Percentiles rank a stretch among this genome's conserved stretches.
Conservation (phyloP, 2,113 vertebrate species). For the Pachypanchax playfairii region DNA sequence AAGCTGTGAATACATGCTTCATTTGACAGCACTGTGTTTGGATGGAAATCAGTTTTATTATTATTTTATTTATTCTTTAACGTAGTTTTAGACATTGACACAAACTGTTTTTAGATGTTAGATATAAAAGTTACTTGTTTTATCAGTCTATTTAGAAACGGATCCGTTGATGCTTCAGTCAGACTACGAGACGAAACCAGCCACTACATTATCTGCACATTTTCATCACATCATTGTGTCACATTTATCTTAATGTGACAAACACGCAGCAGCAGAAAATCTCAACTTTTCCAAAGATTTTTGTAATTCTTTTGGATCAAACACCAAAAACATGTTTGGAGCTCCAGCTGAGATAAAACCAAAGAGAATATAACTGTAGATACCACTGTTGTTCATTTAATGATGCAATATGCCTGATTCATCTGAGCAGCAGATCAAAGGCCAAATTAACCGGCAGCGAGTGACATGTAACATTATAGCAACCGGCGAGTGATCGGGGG, state of each 20-base stretch:
- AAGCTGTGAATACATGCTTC: slow-evolving; percentile 7
- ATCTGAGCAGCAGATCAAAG: background rate
- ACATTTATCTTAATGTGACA: too few species aligned
- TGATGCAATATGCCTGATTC: background rate
- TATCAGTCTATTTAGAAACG: too few species aligned
- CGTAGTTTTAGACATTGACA: background rate
- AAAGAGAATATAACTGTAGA: background rate
- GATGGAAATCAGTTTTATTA: background rate
- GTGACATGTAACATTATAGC: background rate
- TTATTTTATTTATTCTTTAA: background rate
- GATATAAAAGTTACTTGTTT: too few species aligned
- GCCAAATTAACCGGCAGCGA: background rate
- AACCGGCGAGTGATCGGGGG: background rate
- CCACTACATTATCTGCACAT: background rate
- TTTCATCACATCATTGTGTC: background rate
- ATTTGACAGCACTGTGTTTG: background rate
- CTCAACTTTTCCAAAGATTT: background rate
- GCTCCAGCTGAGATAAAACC: background rate
- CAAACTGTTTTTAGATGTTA: background rate
- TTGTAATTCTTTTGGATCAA: background rate
- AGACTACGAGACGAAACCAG: too few species aligned
- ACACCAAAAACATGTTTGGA: background rate
- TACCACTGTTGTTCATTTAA: background rate
- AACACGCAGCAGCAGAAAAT: background rate
- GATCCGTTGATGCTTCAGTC: too few species aligned